Evolutionary conservation across 2,113 vertebrate genomes (phyloP).

Genomic region (Cacatua alba): DNA sequence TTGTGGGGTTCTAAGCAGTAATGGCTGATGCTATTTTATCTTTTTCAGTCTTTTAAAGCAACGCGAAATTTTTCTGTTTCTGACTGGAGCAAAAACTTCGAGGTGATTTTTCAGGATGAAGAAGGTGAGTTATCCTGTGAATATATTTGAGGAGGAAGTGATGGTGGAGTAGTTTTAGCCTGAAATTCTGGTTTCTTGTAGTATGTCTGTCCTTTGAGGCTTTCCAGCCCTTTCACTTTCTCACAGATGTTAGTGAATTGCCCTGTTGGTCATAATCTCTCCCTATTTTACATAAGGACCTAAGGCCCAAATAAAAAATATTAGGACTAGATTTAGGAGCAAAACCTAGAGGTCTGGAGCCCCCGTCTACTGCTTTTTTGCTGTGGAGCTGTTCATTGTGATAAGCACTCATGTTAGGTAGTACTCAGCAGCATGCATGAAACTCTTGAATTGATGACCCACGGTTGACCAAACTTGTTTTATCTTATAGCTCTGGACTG

Average conservation of each 20-base stretch:
- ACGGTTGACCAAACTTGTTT: conserved; percentile 1
- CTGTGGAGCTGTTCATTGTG: not conserved
- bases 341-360: not conserved
- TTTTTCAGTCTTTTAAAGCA: conserved; percentile 89
- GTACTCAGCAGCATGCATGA: not conserved
- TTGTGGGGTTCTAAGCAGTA: not conserved
- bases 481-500: conserved; percentile 90
- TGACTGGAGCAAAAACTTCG: conserved; percentile 99
- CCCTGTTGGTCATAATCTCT: not conserved
- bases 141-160: not conserved
- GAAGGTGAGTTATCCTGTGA: conserved; percentile 83
- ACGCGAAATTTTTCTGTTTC: conserved; percentile 96
- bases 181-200: not conserved
- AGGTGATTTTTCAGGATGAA: conserved; percentile 97
- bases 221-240: not conserved
- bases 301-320: not conserved
- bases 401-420: not conserved
- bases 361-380: not conserved
- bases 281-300: not conserved
- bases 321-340: not conserved
- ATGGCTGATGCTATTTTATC: not conserved
- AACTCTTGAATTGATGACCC: not conserved
- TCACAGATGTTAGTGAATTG: not conserved
- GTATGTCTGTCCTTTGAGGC: not conserved
- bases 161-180: not conserved